Evolutionary conservation across 2,797 vertebrate species (phyloP).

Genomic region (Moxostoma hubbsi): DNA sequence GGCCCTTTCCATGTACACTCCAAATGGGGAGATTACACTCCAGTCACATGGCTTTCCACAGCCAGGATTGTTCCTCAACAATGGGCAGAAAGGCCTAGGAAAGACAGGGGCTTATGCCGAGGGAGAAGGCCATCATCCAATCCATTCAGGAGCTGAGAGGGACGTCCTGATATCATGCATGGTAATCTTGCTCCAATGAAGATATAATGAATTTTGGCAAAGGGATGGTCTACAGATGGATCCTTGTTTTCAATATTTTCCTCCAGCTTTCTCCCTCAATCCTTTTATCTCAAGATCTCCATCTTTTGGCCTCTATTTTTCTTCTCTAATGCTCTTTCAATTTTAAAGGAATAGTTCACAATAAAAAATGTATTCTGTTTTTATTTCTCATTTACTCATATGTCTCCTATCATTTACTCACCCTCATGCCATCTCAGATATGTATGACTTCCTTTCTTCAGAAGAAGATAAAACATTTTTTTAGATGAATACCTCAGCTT

Average conservation of each 20-base stretch:
- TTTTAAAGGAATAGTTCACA: conserved; percentile 14
- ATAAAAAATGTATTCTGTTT: too few relatives aligned
- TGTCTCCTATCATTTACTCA: too few relatives aligned
- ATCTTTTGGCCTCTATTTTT: background rate
- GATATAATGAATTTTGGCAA: conserved; percentile 65
- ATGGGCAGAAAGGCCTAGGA: conserved; percentile 42
- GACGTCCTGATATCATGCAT: conserved; percentile 74
- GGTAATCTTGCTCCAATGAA: conserved; percentile 72
- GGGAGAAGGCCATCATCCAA: conserved; percentile 48
- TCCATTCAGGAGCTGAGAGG: conserved; percentile 62
- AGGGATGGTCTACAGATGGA: conserved; percentile 64
- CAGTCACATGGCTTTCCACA: conserved; percentile 37
- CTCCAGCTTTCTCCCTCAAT: conserved; percentile 19
- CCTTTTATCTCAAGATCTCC: background rate
- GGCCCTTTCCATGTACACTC: background rate
- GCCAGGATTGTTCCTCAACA: conserved; percentile 43
- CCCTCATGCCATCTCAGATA: too few relatives aligned
- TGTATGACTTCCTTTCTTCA: too few relatives aligned
- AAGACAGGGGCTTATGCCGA: conserved; percentile 23
- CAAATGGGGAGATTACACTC: conserved; percentile 47
- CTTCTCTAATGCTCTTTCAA: background rate
- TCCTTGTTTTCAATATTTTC: conserved; percentile 15
- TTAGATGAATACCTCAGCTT: too few relatives aligned
- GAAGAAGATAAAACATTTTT: too few relatives aligned
- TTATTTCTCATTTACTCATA: too few relatives aligned